Base-by-base conservation (phyloP, 2,797 vertebrate species). In the Galagoides demidoff region DNA sequence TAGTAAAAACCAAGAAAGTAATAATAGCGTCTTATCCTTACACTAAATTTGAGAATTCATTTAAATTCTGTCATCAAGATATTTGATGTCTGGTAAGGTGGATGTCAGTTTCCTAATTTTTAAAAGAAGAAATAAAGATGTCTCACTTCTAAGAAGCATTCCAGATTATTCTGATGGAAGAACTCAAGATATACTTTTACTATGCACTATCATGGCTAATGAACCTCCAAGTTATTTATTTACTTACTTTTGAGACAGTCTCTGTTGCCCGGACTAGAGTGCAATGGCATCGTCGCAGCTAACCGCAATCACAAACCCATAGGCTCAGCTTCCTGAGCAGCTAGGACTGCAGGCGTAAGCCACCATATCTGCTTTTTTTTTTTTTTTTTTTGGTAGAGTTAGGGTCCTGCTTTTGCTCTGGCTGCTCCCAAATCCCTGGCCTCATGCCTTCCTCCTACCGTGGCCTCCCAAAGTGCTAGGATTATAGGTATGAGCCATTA, bases 51-150 rank as follows among this genome's bases (percentile, higher is more conserved):
- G 45, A 79, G 49, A 85, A 78, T 11, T 70, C 27, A 74, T 17
- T 13, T 87, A 59, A 73, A 74, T 89, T 83, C 20, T 88, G 17
- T 59, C 12, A 57, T 39, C 25, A 52, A 78, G 10, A n/a, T 52
- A 85, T 57, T 34, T 66, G 74, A 90, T 37, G 7, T 61, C 52
- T 59, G 8, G 16, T n/a, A 76, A 74, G 11, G 3, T 16, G 85
- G 14, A 70, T 57, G 8, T 43, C 27, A 88, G 6, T 57, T 74
- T 6, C 73, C 66, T 76, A 17, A 81, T 34, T 95, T 96, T 82
- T 66, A 73, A 91, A 93, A 85, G 31, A 85, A 0, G 45, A 92
- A 82, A 68, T 45, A 7, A 14, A 61, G 6, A 61, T 39, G 4
- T 19, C 7, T 10, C 7, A 57, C 49, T 84, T 93, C 93, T 23